phyloP scores from a whole-genome alignment of 2,797 vertebrate genomes.

The Gymnopithys bicolor region DNA sequence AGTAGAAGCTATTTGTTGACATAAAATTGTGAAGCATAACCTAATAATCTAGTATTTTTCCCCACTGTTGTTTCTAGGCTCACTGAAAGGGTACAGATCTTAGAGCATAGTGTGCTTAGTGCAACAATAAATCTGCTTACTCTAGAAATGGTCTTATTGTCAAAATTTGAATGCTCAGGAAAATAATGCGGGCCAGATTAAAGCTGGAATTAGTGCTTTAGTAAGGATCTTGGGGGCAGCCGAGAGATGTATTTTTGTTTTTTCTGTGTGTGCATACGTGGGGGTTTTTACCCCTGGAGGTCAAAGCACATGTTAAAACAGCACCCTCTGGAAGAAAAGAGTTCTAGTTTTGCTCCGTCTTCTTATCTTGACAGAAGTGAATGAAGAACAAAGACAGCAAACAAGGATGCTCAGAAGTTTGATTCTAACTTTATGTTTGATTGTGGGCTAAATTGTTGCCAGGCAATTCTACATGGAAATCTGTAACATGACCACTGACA shows the following conservation, averaged over 20 bases:
- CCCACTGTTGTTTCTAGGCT: conserved; percentile 19
- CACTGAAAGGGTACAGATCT: neutral
- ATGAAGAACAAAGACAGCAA: neutral
- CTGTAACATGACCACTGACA: neutral
- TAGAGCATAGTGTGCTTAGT: neutral
- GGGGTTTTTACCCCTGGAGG: neutral
- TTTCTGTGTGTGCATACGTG: neutral
- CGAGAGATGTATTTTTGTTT: neutral
- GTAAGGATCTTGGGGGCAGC: neutral
- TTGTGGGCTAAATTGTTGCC: neutral
- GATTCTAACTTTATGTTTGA: neutral
- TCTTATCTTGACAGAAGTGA: neutral
- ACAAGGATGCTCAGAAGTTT: neutral
- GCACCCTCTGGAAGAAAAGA: neutral
- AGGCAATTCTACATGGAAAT: neutral
- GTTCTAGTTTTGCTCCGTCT: neutral
- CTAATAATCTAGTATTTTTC: conserved; percentile 49
- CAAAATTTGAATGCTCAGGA: conserved; percentile 21
- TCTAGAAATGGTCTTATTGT: conserved; percentile 23
- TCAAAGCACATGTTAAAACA: neutral
- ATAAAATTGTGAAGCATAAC: conserved; percentile 36
- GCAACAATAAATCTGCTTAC: conserved; percentile 42
- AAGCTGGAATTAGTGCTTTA: conserved; percentile 28
- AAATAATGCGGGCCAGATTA: conserved; percentile 39
- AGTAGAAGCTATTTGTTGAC: conserved; percentile 55